These are phyloP conservation scores for Malurus elegans DNA, from an alignment of 2,113 vertebrate genomes.

Conservation along the genomic window DNA sequence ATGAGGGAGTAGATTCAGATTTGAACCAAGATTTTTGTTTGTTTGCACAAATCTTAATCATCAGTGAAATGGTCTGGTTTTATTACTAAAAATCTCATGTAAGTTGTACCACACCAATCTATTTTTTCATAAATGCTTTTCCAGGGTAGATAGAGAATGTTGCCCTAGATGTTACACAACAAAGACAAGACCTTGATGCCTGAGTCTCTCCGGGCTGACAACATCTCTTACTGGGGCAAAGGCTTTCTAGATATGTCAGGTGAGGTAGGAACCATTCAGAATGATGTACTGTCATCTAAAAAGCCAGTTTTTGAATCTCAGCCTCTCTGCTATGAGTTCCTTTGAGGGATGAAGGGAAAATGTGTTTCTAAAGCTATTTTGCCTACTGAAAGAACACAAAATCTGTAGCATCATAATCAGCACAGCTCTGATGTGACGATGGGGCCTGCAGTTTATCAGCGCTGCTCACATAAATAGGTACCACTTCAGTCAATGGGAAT, in stretches of 20 bases:
- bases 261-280: not conserved
- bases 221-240: not conserved
- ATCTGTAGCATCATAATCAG: not conserved
- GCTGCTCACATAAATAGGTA: constrained; percentile 41
- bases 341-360: constrained; percentile 25
- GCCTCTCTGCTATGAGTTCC: not conserved
- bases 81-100: not conserved
- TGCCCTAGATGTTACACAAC: not conserved
- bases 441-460: constrained; percentile 28
- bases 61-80: not conserved
- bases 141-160: not conserved
- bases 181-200: not conserved
- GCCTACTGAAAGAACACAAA: constrained; percentile 24
- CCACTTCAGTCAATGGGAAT: constrained; percentile 49
- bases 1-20: not conserved
- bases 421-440: not conserved
- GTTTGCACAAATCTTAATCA: not conserved
- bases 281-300: not conserved
- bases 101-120: not conserved
- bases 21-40: not conserved
- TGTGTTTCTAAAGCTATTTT: not conserved
- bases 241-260: not conserved
- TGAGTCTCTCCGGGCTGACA: not conserved
- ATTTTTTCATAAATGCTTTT: not conserved
- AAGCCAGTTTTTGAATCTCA: not conserved